Evolutionary conservation across 2,113 vertebrate species (phyloP).

Genomic region (Anser brachyrhynchus): DNA sequence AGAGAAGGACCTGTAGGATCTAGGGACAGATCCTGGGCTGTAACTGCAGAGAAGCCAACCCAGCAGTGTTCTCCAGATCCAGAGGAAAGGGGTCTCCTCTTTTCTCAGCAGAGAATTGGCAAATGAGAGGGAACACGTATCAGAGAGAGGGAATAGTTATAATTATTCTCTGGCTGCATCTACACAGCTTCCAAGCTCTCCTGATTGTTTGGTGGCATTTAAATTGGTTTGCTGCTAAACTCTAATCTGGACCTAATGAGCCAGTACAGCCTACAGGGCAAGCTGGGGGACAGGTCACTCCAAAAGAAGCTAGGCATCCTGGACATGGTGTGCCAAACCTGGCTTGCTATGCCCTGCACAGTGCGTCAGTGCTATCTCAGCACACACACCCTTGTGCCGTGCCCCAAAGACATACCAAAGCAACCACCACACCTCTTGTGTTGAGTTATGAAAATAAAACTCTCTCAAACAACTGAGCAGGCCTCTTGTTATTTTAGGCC

Average conservation of each 20-base stretch:
- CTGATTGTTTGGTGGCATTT: not conserved
- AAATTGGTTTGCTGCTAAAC: not conserved
- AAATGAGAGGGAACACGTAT: not conserved
- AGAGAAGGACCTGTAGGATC: not conserved
- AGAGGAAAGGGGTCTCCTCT: not conserved
- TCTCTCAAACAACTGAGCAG: not conserved
- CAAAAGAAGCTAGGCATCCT: not conserved
- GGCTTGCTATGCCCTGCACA: slow-evolving; percentile 9
- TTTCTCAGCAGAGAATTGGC: not conserved
- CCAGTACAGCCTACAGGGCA: accelerated
- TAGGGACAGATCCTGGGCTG: not conserved
- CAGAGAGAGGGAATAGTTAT: not conserved
- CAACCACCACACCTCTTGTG: slow-evolving; percentile 51
- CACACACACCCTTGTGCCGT: slow-evolving; percentile 53
- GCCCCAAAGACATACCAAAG: slow-evolving; percentile 60
- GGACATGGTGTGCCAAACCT: slow-evolving; percentile 12
- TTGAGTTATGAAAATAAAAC: not conserved
- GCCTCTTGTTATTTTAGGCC: not conserved
- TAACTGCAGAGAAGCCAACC: not conserved
- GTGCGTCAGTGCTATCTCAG: slow-evolving; percentile 22
- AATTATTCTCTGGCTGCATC: not conserved
- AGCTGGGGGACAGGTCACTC: not conserved
- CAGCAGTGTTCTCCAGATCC: not conserved
- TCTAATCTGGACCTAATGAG: not conserved
- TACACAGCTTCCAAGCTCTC: not conserved